Evolutionary conservation across 2,888 invertebrate species (phyloP).

Genomic region (Sinopyrophorus schimmeli): DNA sequence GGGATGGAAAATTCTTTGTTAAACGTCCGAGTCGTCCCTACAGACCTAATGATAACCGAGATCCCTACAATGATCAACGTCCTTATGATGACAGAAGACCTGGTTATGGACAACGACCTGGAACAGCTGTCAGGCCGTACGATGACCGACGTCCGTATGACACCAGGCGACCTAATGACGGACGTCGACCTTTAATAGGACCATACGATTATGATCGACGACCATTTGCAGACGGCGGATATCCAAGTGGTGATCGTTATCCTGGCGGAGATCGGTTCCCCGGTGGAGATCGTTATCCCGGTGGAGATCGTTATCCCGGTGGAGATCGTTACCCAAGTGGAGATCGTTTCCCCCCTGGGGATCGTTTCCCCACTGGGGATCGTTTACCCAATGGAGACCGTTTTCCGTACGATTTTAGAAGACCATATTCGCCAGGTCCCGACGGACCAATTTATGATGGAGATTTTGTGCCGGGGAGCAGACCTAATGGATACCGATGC

Average conservation of each 20-base stretch:
- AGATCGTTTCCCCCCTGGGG: neutral
- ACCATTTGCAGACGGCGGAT: constrained; percentile 7
- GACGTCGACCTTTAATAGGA: constrained; percentile 16
- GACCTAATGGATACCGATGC: constrained; percentile 65
- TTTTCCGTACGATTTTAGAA: constrained; percentile 33
- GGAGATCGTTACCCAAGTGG: neutral
- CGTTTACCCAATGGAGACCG: constrained; percentile 19
- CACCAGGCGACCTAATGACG: constrained; percentile 28
- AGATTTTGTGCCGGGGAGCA: constrained; percentile 36
- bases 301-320: constrained; percentile 8
- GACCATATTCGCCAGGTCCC: constrained; percentile 49
- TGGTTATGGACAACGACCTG: constrained; percentile 13
- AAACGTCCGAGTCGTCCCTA: constrained; percentile 47
- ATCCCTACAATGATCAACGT: constrained; percentile 18
- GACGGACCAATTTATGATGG: constrained; percentile 55
- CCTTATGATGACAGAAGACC: constrained; percentile 19
- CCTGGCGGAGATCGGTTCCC: constrained; percentile 17
- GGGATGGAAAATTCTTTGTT: constrained; percentile 50
- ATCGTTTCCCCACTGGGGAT: constrained; percentile 5
- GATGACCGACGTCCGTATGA: constrained; percentile 26
- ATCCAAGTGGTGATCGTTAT: constrained; percentile 15
- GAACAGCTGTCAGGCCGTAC: constrained; percentile 12
- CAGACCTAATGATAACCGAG: constrained; percentile 34
- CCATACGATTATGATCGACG: constrained; percentile 8
- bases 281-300: constrained; percentile 15